Base-by-base conservation (phyloP, 2,797 vertebrate species). In the Sebastes reedi region DNA sequence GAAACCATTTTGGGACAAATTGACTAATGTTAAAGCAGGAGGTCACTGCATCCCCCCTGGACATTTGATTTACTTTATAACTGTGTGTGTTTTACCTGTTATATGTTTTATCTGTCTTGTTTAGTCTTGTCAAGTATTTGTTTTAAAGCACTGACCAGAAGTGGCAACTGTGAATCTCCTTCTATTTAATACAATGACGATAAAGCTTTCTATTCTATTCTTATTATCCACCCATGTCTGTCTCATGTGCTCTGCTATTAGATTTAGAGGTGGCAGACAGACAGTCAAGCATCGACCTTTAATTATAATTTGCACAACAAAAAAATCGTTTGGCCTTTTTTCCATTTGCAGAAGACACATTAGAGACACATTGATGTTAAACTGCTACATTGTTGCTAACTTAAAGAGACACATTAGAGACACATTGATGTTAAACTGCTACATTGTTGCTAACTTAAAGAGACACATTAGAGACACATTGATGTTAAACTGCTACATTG, bases 201-300 rank as follows among this genome's bases (percentile, higher is more conserved):
- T 39, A 39, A 39, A 5, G 36, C 36, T 39, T 39, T 39, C 36
- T 39, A 39, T 39, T 39, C 36, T 13, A 13, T 13, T 39, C 12
- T 39, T 5, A 39, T 66, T 42, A 69, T 66, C 74, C 83, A 27
- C 70, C 84, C 75, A 76, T 59, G 81, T 85, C 36, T 39, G 36
- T 39, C 36, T 39, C 87, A 82, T 71, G 80, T 87, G 34, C 34
- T 36, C 34, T 36, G 34, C 81, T 68, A 30, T 80, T 75, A 64
- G 73, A 79, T 72, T 54, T 39, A 39, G 61, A 39, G 61, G 29
- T 61, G 59, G 67, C 76, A 81, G 58, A 76, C 80, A 70, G 62
- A 50, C 50, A 39, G 36, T 39, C 36, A 39, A 39, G 24, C 30
- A 72, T 79, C 54, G 88, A 85, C 74, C 81, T 88, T 89, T 82